Evolutionary conservation across 2,888 invertebrate species (phyloP).

Genomic region (Anoplius nigerrimus): DNA sequence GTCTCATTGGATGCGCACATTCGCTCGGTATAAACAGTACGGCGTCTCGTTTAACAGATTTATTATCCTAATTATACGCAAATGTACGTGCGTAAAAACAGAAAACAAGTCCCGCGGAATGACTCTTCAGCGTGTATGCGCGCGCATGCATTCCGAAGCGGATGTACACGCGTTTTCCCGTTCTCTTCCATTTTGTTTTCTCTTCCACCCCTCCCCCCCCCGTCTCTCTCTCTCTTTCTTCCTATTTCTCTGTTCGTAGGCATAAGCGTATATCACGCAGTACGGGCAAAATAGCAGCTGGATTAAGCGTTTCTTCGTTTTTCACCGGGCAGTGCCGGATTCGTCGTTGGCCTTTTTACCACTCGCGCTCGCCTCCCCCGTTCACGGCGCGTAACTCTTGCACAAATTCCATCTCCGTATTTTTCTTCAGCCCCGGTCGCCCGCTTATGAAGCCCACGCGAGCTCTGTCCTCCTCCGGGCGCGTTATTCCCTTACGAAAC

Average conservation of each 20-base stretch:
- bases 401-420: conserved; percentile 49
- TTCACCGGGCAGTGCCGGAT: not conserved
- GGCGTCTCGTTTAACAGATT: too few species aligned
- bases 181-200: too few species aligned
- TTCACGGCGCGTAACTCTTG: conserved; percentile 41
- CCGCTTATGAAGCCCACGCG: conserved; percentile 43
- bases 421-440: conserved; percentile 39
- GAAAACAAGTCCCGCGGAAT: too few species aligned
- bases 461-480: conserved; percentile 26
- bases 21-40: too few species aligned
- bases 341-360: conserved; percentile 15
- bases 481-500: conserved; percentile 35
- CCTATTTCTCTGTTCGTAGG: not conserved
- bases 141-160: too few species aligned
- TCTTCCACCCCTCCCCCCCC: too few species aligned
- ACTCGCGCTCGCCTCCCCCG: conserved; percentile 41
- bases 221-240: too few species aligned
- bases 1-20: too few species aligned
- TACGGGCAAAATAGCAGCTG: conserved; percentile 26
- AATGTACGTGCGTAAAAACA: too few species aligned
- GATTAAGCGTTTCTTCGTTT: conserved; percentile 32
- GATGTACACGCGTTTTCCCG: too few species aligned
- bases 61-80: too few species aligned
- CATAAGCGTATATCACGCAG: conserved; percentile 33
- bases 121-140: too few species aligned